Conservation (phyloP, 2,888 invertebrate species). For the Drosophila putrida region DNA sequence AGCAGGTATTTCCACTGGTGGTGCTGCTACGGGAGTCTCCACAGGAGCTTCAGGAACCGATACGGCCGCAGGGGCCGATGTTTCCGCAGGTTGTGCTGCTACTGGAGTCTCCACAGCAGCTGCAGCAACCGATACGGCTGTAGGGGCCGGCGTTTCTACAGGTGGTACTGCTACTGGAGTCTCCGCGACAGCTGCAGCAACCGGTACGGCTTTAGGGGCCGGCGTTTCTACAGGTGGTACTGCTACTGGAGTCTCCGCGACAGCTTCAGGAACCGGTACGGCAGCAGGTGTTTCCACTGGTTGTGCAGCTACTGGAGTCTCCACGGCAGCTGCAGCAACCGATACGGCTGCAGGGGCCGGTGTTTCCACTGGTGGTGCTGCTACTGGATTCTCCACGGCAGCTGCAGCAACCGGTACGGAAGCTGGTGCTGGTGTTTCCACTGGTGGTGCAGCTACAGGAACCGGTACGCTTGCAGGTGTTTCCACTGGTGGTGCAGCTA, state of each 20-base stretch:
- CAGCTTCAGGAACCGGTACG: too few relatives aligned
- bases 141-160: neutral
- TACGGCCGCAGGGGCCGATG: neutral
- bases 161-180: neutral
- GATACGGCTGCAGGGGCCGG: too few relatives aligned
- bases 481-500: neutral
- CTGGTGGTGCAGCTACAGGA: neutral
- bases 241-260: too few relatives aligned
- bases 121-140: neutral
- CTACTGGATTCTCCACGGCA: neutral
- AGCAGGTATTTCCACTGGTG: neutral
- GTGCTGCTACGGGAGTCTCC: neutral
- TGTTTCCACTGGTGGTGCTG: neutral
- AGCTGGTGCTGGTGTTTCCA: neutral
- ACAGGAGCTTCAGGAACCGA: neutral
- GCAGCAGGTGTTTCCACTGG: neutral
- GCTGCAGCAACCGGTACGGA: neutral
- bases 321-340: too few relatives aligned
- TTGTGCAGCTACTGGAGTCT: neutral
- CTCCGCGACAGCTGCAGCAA: neutral
- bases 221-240: neutral
- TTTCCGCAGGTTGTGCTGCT: neutral
- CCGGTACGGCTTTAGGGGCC: neutral
- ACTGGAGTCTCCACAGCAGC: neutral
- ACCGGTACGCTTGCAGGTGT: neutral